Evolutionary conservation across 2,113 vertebrate species (phyloP).

Genomic region (Ibidorhyncha struthersii): DNA sequence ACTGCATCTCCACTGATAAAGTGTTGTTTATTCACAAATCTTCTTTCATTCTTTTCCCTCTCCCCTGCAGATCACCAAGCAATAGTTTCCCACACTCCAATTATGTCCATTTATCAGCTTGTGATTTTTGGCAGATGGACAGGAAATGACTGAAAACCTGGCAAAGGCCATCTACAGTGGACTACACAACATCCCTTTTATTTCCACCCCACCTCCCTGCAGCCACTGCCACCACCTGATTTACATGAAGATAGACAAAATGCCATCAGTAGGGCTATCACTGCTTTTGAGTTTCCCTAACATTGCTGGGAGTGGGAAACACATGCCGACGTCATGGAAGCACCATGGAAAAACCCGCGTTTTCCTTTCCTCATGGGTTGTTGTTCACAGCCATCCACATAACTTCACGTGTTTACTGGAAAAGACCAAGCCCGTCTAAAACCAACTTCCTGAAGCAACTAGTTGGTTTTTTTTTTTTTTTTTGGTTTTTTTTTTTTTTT

Average conservation of each 20-base stretch:
- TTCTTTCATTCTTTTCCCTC: slow-evolving; percentile 64
- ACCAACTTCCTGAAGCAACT: slow-evolving; percentile 62
- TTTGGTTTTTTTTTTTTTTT: not conserved
- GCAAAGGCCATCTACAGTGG: slow-evolving; percentile 70
- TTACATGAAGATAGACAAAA: slow-evolving; percentile 65
- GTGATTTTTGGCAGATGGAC: slow-evolving; percentile 88
- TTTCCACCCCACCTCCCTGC: slow-evolving; percentile 57
- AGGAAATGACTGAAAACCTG: slow-evolving; percentile 87
- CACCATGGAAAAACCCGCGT: not conserved
- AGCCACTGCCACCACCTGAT: slow-evolving; percentile 49
- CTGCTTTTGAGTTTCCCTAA: slow-evolving; percentile 28
- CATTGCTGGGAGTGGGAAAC: slow-evolving; percentile 35
- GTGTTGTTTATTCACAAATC: slow-evolving; percentile 8
- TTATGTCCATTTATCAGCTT: slow-evolving; percentile 77
- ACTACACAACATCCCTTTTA: slow-evolving; percentile 66
- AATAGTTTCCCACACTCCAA: slow-evolving; percentile 83
- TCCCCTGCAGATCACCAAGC: slow-evolving; percentile 68
- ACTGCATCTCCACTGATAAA: slow-evolving; percentile 5
- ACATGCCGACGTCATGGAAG: slow-evolving; percentile 59
- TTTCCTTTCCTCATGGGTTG: slow-evolving; percentile 46
- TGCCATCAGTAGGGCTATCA: slow-evolving; percentile 58
- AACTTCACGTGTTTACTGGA: slow-evolving; percentile 45
- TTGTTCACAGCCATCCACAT: slow-evolving; percentile 36
- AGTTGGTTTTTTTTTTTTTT: not conserved
- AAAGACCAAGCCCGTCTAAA: slow-evolving; percentile 45